Conservation (phyloP, 2,113 vertebrate genomes). For the Halcyon malimbica region DNA sequence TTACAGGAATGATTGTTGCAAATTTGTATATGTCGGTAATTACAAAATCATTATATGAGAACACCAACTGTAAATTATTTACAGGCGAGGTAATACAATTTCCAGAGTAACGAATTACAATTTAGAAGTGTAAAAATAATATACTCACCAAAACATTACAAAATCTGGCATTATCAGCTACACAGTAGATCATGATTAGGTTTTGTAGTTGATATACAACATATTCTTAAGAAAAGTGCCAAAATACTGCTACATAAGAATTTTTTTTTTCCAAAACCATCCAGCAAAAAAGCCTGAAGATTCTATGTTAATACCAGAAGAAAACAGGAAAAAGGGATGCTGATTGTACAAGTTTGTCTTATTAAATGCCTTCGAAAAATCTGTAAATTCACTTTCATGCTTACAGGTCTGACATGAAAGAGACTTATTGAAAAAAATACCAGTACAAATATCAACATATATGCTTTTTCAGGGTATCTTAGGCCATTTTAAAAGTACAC, state of each 20-base stretch:
- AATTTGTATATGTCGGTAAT: conserved; percentile 48
- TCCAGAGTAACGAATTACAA: conserved; percentile 33
- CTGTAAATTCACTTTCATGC: conserved; percentile 63
- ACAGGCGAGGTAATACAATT: conserved; percentile 73
- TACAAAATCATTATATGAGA: conserved; percentile 67
- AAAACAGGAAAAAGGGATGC: conserved; percentile 43
- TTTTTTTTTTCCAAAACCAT: background rate
- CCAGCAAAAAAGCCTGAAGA: conserved; percentile 32
- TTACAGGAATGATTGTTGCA: conserved; percentile 70
- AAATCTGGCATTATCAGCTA: conserved; percentile 40
- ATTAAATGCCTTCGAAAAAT: conserved; percentile 73
- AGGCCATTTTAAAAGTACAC: conserved; percentile 52
- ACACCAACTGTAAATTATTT: conserved; percentile 54
- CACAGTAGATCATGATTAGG: conserved; percentile 15
- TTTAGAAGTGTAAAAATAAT: conserved; percentile 51
- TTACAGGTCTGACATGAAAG: conserved; percentile 65
- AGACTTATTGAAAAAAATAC: conserved; percentile 38
- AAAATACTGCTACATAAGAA: conserved; percentile 69
- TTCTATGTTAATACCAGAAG: conserved; percentile 51
- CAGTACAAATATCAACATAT: conserved; percentile 51
- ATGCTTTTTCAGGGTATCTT: conserved; percentile 48
- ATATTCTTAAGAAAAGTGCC: conserved; percentile 58
- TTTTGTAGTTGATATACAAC: conserved; percentile 31
- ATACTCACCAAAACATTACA: conserved; percentile 31
- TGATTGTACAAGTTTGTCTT: conserved; percentile 63